phyloP scores from a whole-genome alignment of 23 tunicate genomes.

The Styela clava region DNA sequence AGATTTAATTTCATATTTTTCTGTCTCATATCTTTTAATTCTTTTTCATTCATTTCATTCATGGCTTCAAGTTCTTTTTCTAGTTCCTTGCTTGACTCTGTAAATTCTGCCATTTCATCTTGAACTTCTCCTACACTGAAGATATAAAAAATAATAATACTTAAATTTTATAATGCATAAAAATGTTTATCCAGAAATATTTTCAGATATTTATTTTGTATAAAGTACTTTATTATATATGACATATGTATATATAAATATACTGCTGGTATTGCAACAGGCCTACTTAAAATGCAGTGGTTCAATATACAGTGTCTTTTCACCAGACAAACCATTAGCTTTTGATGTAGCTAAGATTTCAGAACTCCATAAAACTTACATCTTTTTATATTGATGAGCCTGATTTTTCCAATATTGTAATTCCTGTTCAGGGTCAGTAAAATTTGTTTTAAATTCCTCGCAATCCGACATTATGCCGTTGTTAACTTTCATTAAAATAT shows the following conservation, averaged over 20 bases:
- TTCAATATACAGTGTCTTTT: too few species aligned
- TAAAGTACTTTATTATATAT: background rate
- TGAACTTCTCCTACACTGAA: slow-evolving; percentile 63
- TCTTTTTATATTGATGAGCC: slow-evolving; percentile 44
- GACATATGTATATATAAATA: too few species aligned
- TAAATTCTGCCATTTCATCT: slow-evolving; percentile 74
- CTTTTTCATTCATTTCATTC: slow-evolving; percentile 65
- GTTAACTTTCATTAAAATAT: background rate
- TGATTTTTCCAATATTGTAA: slow-evolving; percentile 65
- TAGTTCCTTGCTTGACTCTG: slow-evolving; percentile 80
- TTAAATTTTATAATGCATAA: background rate
- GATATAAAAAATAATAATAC: background rate
- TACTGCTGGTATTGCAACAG: too few species aligned
- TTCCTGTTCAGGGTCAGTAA: slow-evolving; percentile 46
- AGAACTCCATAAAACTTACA: too few species aligned
- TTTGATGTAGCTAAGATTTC: too few species aligned
- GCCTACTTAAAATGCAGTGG: too few species aligned
- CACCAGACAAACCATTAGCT: too few species aligned
- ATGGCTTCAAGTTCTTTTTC: slow-evolving; percentile 78
- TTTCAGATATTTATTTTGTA: background rate
- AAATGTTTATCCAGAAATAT: background rate
- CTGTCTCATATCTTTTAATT: slow-evolving; percentile 65
- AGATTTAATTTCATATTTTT: slow-evolving; percentile 64
- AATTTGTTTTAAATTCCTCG: slow-evolving; percentile 23
- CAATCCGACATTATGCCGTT: slow-evolving; percentile 21